Percentiles rank a stretch among this genome's conserved stretches.
Evolutionary conservation across 2,797 vertebrate genomes (phyloP).

Genomic region (Rhinophrynus dorsalis): DNA sequence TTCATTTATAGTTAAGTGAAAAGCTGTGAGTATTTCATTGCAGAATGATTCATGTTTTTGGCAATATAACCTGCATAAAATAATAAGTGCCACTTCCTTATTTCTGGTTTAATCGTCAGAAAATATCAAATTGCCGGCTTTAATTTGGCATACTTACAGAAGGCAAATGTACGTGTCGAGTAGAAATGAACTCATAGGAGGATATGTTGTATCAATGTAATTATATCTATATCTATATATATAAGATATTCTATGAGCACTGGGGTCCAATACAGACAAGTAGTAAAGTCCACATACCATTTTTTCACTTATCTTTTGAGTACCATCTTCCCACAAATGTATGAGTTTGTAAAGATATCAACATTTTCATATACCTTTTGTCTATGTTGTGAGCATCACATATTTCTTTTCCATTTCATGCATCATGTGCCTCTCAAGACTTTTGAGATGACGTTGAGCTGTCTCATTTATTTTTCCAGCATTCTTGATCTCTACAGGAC

Average conservation of each 20-base stretch:
- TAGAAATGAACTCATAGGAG: background rate
- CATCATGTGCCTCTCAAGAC: too few species aligned
- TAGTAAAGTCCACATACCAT: background rate
- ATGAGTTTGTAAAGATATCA: background rate
- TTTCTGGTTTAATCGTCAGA: background rate
- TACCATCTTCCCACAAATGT: background rate
- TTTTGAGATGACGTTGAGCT: too few species aligned
- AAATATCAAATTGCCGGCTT: background rate
- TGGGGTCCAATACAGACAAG: background rate
- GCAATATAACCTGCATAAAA: conserved; percentile 14
- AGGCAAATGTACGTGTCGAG: background rate
- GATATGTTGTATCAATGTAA: background rate
- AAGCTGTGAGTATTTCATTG: background rate
- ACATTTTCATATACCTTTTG: background rate
- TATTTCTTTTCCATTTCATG: background rate
- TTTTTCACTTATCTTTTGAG: background rate
- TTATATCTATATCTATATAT: background rate
- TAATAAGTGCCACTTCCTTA: background rate
- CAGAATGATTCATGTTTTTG: conserved; percentile 6
- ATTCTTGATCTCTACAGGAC: too few species aligned
- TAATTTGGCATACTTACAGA: conserved; percentile 18
- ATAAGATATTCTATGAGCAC: background rate
- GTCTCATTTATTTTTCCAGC: too few species aligned
- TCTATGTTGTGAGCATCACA: background rate
- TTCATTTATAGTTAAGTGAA: background rate